A percentile compares a stretch with the other conserved stretches of the same genome.
Evolutionary conservation across 2,888 invertebrate species (phyloP).

Genomic region (Chalcis sispes): DNA sequence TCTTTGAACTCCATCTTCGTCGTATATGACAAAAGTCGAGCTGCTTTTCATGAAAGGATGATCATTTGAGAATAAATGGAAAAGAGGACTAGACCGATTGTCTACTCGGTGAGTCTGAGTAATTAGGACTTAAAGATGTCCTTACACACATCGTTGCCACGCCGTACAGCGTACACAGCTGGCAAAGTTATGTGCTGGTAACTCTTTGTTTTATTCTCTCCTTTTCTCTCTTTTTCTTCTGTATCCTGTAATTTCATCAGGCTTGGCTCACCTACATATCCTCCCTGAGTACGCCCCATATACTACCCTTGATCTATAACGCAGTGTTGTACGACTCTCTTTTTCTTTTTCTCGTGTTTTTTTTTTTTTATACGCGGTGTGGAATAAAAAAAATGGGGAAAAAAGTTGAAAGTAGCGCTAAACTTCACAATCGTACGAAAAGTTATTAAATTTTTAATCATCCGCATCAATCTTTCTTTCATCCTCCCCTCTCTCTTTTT

Average conservation of each 20-base stretch:
- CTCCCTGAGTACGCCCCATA: constrained; percentile 10
- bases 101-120: constrained; percentile 17
- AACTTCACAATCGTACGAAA: constrained; percentile 6
- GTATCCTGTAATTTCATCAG: constrained; percentile 35
- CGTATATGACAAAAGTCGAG: constrained; percentile 1
- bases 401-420: neutral
- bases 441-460: constrained; percentile 54
- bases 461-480: constrained; percentile 31
- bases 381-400: neutral
- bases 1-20: too few species aligned
- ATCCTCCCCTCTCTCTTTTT: neutral
- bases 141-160: neutral
- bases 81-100: constrained; percentile 22
- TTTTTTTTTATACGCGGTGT: neutral
- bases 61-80: constrained; percentile 19
- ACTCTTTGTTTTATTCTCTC: constrained; percentile 12
- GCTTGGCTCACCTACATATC: constrained; percentile 6
- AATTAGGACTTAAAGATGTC: constrained; percentile 43
- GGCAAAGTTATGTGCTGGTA: constrained; percentile 44
- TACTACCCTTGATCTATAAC: constrained; percentile 15
- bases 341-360: neutral
- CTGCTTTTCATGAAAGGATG: neutral
- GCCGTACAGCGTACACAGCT: too few species aligned
- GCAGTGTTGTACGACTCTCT: neutral
- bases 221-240: neutral